These are phyloP conservation scores for Vidua macroura DNA, from an alignment of 2,113 vertebrate genomes.

Conservation along the genomic window DNA sequence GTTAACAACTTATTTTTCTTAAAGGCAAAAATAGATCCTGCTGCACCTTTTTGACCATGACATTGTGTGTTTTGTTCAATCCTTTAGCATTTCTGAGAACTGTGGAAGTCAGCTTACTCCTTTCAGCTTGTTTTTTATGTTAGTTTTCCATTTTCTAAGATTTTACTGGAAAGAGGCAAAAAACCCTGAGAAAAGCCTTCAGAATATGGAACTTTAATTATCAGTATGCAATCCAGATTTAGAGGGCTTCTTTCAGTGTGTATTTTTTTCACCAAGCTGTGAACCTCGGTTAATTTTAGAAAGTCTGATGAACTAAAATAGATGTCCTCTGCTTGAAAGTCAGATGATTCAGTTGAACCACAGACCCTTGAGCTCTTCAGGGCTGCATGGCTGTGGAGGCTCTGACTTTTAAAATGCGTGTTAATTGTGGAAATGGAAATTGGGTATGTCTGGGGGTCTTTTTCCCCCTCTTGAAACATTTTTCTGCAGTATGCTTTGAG, in stretches of 20 bases:
- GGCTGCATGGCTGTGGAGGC: not conserved
- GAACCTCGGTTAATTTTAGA: slow-evolving; percentile 36
- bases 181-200: not conserved
- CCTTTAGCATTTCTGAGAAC: not conserved
- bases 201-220: not conserved
- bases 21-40: not conserved
- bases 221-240: not conserved
- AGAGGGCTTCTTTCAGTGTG: not conserved
- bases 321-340: slow-evolving; percentile 37
- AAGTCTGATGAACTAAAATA: slow-evolving; percentile 39
- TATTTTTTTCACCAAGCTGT: not conserved
- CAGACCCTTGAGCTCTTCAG: slow-evolving; percentile 7
- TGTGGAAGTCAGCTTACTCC: not conserved
- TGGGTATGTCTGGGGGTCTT: not conserved
- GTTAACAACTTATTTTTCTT: not conserved
- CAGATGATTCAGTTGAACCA: not conserved
- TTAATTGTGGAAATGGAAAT: not conserved
- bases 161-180: not conserved
- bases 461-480: not conserved
- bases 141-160: not conserved
- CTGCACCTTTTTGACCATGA: not conserved
- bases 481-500: not conserved
- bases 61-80: not conserved
- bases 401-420: not conserved
- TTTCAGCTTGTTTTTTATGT: not conserved